These are phyloP conservation scores for Chloropsis hardwickii DNA, from an alignment of 2,113 vertebrate genomes.

Conservation along the genomic window DNA sequence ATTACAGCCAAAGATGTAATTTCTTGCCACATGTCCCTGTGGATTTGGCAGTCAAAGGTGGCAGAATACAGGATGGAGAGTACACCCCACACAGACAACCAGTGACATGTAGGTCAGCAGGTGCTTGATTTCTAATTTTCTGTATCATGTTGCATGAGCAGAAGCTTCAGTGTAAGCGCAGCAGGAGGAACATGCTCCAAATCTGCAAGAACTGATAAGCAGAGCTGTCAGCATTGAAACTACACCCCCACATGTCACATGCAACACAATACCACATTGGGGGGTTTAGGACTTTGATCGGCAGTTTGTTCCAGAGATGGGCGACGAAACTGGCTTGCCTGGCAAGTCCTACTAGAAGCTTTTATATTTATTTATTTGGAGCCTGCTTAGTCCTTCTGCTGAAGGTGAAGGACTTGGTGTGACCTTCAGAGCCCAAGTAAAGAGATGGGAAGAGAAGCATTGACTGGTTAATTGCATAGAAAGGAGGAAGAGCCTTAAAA, in stretches of 20 bases:
- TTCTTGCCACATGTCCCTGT: background rate
- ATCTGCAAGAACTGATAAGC: background rate
- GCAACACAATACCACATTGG: background rate
- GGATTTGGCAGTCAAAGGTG: background rate
- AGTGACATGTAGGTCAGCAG: background rate
- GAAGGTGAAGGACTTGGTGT: accelerated
- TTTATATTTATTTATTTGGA: background rate
- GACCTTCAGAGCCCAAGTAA: background rate
- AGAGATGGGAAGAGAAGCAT: background rate
- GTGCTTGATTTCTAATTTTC: background rate
- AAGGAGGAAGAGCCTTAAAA: background rate
- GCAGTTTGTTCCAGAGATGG: background rate
- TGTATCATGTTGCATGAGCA: background rate
- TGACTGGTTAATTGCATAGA: background rate
- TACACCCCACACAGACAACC: background rate
- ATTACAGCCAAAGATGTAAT: background rate
- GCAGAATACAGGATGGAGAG: background rate
- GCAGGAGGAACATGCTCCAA: background rate
- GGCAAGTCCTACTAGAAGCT: background rate
- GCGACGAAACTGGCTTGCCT: background rate
- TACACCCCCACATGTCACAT: background rate
- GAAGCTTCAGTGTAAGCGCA: accelerated
- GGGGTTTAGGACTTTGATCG: background rate
- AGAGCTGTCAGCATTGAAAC: background rate
- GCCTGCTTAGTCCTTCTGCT: background rate